Base-by-base conservation (phyloP, 2,888 invertebrate genomes). In the Stomorhina lunata region DNA sequence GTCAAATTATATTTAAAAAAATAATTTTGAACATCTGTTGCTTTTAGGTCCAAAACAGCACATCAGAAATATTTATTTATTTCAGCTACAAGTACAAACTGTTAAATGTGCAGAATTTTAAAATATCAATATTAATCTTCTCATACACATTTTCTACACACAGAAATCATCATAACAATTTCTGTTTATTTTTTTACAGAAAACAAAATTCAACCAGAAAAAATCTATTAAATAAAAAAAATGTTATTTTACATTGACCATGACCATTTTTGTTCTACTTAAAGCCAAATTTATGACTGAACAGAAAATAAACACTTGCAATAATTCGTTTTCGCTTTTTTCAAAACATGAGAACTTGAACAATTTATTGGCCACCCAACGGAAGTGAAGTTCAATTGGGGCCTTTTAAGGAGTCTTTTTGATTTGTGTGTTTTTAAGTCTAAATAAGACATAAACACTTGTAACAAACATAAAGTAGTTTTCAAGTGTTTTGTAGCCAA, bases 201-300 rank as follows among this genome's bases (percentile, higher is more conserved):
- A 7, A 22, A 22, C 20, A 48, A 48, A 48, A 48, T 4, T 5
- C 10, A 20, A 55, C 15, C 15, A 37, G 32, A 50, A 48, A 45
- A 15, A 40, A 10, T 27, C 4, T 25, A 15, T 1, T 12, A 22
- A 17, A 40, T 53, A 34, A 66, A 1, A 12, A 27, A 79, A 72
- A 40, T 71, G 50, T 81, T 57, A 50, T 76, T 76, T 50, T 75
- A 82, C 81, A 78, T 78, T 82, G 81, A 69, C 81, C 81, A 82
- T 82, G 78, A 82, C 81, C 78, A 82, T 75, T 57, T 72, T 34
- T 72, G 81, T 72, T 66, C 61, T 68, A 72, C 43, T 72, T 81
- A 37, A 72, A 65, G 50, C 2, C 40, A 66, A 72, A 61, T 77
- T 63, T 55, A 61, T 77, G 61, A 17, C 32, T 55, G 55, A 55